A percentile compares a stretch with the other conserved stretches of the same genome.
These are phyloP conservation scores for Diacarnus erythraeanus DNA, from an alignment of 37 sponge, comb jelly and placozoan species.

Conservation along the genomic window DNA sequence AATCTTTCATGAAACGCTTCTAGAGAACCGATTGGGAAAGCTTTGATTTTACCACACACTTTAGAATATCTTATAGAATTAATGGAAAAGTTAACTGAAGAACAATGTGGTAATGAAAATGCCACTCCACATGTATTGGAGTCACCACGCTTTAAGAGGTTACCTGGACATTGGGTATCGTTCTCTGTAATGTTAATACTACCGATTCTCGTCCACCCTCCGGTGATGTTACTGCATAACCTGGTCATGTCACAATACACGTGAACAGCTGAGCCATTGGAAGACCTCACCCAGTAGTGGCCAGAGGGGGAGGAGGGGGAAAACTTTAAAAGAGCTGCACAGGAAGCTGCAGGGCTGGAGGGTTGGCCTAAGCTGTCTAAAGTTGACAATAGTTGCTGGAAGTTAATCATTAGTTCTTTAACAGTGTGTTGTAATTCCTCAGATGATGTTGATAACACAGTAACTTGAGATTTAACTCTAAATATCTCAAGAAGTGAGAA, in stretches of 20 bases:
- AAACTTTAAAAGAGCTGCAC: not conserved
- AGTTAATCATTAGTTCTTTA: no score
- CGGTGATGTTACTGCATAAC: constrained; percentile 4
- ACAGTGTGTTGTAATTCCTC: no score
- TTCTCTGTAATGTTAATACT: not conserved
- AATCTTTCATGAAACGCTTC: not conserved
- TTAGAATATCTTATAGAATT: not conserved
- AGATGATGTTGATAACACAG: no score
- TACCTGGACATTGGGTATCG: not conserved
- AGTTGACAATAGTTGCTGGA: no score
- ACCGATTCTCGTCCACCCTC: constrained; percentile 21
- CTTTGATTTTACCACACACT: constrained; percentile 5
- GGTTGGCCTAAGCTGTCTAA: not conserved
- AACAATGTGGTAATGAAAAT: not conserved
- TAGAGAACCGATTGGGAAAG: not conserved
- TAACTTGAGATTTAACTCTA: no score
- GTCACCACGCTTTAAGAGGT: not conserved
- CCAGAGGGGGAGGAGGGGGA: constrained; percentile 17
- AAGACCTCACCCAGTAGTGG: constrained; percentile 5
- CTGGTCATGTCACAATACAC: constrained; percentile 34
- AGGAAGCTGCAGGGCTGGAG: constrained; percentile 2
- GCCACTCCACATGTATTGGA: not conserved
- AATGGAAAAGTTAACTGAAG: not conserved
- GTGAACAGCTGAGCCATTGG: not conserved
- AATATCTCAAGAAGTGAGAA: no score